Percentiles rank a stretch among this genome's conserved stretches.
Evolutionary conservation across 1,140 invertebrate genomes (phyloP).

Genomic region (Melitaea cinxia): DNA sequence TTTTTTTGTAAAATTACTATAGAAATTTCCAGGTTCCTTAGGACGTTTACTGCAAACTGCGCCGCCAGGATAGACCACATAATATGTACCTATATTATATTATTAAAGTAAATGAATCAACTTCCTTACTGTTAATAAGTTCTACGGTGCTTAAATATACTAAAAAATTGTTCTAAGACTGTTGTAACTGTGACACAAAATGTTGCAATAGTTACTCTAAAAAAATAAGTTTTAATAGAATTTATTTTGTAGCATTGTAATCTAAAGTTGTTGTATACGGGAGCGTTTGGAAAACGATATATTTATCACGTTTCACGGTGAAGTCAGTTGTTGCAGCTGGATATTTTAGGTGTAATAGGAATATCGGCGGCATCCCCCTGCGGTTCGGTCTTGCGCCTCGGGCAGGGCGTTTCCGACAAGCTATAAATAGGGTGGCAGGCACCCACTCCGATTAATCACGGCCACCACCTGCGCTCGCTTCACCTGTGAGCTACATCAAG

Average conservation of each 20-base stretch:
- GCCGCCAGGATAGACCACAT: too few relatives aligned
- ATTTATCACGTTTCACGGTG: conserved; percentile 37
- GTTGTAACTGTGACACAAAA: too few relatives aligned
- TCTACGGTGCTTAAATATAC: too few relatives aligned
- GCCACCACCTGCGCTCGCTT: conserved; percentile 49
- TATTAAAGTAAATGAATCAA: too few relatives aligned
- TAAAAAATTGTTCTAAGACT: too few relatives aligned
- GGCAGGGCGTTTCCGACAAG: conserved; percentile 50
- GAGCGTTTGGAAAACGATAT: conserved; percentile 34
- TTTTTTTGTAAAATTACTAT: too few relatives aligned
- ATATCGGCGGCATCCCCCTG: conserved; percentile 52
- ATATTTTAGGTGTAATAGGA: conserved; percentile 51
- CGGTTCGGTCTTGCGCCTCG: conserved; percentile 47
- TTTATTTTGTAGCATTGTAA: conserved; percentile 15
- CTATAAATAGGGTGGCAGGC: conserved; percentile 60
- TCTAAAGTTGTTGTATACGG: conserved; percentile 23
- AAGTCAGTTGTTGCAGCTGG: conserved; percentile 41
- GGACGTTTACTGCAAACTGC: too few relatives aligned
- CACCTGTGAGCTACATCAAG: conserved; percentile 45
- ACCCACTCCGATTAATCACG: conserved; percentile 62
- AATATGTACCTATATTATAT: too few relatives aligned
- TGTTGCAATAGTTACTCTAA: too few relatives aligned
- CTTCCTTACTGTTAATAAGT: too few relatives aligned
- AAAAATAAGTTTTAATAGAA: not conserved
- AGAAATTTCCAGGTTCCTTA: too few relatives aligned